Evolutionary conservation across 2,113 vertebrate species (phyloP).

Genomic region (Petromus typicus): DNA sequence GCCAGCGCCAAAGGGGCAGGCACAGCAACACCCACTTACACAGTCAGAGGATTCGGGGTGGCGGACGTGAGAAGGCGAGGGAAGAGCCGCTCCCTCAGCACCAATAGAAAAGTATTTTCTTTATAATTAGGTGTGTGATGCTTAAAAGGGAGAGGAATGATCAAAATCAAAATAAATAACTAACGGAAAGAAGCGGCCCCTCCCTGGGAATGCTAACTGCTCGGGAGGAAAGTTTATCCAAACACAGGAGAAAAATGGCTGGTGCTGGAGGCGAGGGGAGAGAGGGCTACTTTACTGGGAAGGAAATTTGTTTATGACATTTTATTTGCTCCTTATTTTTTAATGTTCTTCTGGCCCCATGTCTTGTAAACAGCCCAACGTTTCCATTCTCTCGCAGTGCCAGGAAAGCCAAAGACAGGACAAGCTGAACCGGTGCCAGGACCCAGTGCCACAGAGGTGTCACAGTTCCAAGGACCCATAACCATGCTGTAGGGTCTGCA

Average conservation of each 20-base stretch:
- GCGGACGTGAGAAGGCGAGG: too few species aligned
- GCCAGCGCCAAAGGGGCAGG: accelerated
- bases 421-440: not conserved
- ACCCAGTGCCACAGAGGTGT: not conserved
- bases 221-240: conserved; percentile 72
- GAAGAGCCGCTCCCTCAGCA: accelerated
- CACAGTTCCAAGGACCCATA: not conserved
- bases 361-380: conserved; percentile 68
- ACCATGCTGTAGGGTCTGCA: not conserved
- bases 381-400: conserved; percentile 39
- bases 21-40: accelerated
- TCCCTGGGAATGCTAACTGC: conserved; percentile 55
- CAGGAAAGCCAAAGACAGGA: not conserved
- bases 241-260: conserved; percentile 62
- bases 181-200: conserved; percentile 41
- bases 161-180: conserved; percentile 74
- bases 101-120: conserved; percentile 19
- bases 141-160: conserved; percentile 1
- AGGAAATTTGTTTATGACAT: conserved; percentile 68
- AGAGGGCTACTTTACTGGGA: conserved; percentile 34
- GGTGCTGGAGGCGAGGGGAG: not conserved
- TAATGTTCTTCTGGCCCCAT: conserved; percentile 46
- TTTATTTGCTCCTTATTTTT: conserved; percentile 72
- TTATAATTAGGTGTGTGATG: conserved; percentile 48
- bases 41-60: accelerated